Base-by-base conservation (phyloP, 2,113 vertebrate genomes). In the Nanger granti region DNA sequence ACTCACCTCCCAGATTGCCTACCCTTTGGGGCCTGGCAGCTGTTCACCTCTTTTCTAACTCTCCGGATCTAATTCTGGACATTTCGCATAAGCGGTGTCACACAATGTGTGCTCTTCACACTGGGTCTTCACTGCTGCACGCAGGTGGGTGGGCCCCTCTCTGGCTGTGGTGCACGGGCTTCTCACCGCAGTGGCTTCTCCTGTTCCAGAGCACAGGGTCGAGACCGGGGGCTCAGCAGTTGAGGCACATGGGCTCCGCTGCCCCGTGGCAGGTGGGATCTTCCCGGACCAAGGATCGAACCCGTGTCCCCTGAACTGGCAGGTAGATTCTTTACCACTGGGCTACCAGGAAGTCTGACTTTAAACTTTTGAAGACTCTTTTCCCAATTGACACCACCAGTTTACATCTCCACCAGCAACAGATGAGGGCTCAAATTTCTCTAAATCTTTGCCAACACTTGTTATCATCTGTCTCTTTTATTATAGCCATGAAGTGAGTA, bases 81-180 rank as follows among this genome's bases (percentile, higher is more conserved):
- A 41, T 29, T 60, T 87, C 31, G 1, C 28, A 1, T 28, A n/a
- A n/a, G 8, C 13, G 6, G 18, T 2, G 15, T 55, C 13, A 4
- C 0, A 17, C 22, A 41, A 8, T 1, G 3, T 0, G 2, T 20
- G 10, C 37, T 20, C 62, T 87, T 18, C 3, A 0, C 37, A 2
- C 73, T 14, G 22, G 37, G 73, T 44, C 73, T 14, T 44, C 22
- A 7, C 12, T 14, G 37, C 73, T 28, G 11, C 6, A 4, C 3
- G 3, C 37, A 28, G 37, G 41, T 6, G 0, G 37, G 73, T 3
- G 0, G 37, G 69, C 13, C 22, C 22, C 73, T 28, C 37, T 41
- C 73, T 14, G 22, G 37, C 0, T 14, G 37, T 1, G 37, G 73
- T 2, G 5, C 12, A 44, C 12, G 3, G 37, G 37, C 37, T 28